phyloP scores from a whole-genome alignment of 2,888 invertebrate genomes.

The Sphaerophoria rueppellii region DNA sequence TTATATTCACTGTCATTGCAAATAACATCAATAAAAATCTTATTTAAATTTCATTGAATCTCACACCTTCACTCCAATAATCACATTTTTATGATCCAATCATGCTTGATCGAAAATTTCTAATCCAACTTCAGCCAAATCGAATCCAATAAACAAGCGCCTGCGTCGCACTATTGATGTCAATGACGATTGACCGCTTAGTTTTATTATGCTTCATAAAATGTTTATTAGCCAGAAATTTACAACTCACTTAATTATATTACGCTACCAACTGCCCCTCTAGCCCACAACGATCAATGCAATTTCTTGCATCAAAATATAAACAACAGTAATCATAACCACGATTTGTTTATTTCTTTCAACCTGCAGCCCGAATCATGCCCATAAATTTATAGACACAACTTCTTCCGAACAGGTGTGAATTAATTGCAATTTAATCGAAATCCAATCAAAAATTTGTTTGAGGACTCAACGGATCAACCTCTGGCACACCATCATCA shows the following conservation, averaged over 20 bases:
- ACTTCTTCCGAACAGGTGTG: conserved; percentile 34
- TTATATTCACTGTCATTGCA: no score
- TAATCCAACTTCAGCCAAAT: not conserved
- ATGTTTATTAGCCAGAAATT: conserved; percentile 68
- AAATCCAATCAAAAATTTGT: conserved; percentile 42
- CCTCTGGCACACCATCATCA: conserved; percentile 54
- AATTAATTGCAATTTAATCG: conserved; percentile 61
- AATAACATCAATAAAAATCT: no score
- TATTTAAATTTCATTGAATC: no score
- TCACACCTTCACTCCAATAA: no score
- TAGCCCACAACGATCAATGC: not conserved
- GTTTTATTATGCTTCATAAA: conserved; percentile 68
- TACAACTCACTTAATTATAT: conserved; percentile 68
- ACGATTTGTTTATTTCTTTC: conserved; percentile 66
- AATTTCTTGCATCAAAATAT: conserved; percentile 37
- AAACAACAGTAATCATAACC: conserved; percentile 63
- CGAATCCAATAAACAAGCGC: conserved; percentile 44
- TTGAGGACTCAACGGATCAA: conserved; percentile 52
- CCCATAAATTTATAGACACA: conserved; percentile 39
- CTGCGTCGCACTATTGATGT: conserved; percentile 5
- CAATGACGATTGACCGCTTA: conserved; percentile 25
- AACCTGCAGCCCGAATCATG: conserved; percentile 42
- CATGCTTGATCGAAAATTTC: no score
- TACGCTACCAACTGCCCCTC: conserved; percentile 41
- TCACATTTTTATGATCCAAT: no score